phyloP scores from a whole-genome alignment of 2,797 vertebrate genomes.

The Hyperoplus immaculatus region DNA sequence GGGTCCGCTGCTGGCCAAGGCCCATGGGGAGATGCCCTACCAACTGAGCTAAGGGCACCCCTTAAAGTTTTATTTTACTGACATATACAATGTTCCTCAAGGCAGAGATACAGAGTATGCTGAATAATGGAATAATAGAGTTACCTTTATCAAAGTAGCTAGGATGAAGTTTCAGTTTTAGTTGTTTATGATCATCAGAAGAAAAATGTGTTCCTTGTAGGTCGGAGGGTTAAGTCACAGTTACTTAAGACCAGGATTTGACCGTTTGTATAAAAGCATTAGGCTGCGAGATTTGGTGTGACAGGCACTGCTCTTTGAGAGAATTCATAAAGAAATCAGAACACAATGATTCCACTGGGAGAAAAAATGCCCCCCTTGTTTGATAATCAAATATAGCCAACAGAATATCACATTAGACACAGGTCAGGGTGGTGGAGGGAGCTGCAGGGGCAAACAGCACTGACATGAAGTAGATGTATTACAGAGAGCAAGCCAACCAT shows the following conservation, averaged over 20 bases:
- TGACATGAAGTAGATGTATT: background rate
- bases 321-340: background rate
- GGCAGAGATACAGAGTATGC: background rate
- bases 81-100: background rate
- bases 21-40: no score
- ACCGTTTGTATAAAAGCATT: background rate
- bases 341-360: background rate
- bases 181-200: no score
- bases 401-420: background rate
- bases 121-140: background rate
- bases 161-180: no score
- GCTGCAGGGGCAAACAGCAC: constrained; percentile 1
- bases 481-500: background rate
- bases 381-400: background rate
- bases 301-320: background rate
- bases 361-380: background rate
- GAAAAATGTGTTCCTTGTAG: no score
- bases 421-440: background rate
- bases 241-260: background rate
- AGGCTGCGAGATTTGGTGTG: background rate
- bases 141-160: background rate
- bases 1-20: no score
- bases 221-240: background rate
- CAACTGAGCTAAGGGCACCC: no score
- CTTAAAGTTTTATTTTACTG: background rate